These are phyloP conservation scores for Exephanes ischioxanthus DNA, from an alignment of 2,888 invertebrate species.

Conservation along the genomic window DNA sequence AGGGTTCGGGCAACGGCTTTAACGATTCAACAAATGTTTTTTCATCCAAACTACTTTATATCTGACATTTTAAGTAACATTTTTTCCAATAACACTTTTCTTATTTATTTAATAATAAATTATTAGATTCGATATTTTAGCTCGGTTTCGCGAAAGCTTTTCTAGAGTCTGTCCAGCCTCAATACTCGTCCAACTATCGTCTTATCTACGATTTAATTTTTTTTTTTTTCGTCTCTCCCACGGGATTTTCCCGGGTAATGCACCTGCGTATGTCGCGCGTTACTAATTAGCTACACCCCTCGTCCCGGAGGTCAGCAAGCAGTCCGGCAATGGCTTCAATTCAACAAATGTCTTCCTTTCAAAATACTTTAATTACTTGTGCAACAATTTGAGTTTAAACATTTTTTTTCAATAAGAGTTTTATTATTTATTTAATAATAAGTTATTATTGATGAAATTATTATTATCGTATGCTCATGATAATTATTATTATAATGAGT, in stretches of 20 bases:
- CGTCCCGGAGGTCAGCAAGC: not conserved
- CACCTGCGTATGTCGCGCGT: conserved; percentile 47
- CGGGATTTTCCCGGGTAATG: conserved; percentile 22
- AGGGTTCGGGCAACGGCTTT: too few relatives aligned
- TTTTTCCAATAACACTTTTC: not conserved
- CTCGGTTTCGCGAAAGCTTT: too few relatives aligned
- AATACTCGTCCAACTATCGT: not conserved
- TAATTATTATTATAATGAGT: too few relatives aligned
- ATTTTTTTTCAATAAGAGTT: too few relatives aligned
- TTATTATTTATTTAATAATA: too few relatives aligned
- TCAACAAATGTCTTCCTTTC: not conserved
- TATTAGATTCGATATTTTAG: too few relatives aligned
- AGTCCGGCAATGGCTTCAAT: not conserved
- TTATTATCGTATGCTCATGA: too few relatives aligned
- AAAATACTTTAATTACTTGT: not conserved
- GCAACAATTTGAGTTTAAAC: too few relatives aligned
- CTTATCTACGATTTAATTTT: not conserved
- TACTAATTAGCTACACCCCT: conserved; percentile 31
- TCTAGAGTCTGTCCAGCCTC: not conserved
- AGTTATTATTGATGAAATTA: too few relatives aligned
- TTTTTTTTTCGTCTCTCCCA: too few relatives aligned
- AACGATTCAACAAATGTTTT: too few relatives aligned
- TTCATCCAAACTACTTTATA: not conserved
- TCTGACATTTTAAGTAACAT: not conserved
- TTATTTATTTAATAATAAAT: not conserved